Percentiles rank a stretch among this genome's conserved stretches.
These are phyloP conservation scores for Epizoanthus scotinus DNA, from an alignment of 92 coral and sea anemone genomes.

Conservation along the genomic window DNA sequence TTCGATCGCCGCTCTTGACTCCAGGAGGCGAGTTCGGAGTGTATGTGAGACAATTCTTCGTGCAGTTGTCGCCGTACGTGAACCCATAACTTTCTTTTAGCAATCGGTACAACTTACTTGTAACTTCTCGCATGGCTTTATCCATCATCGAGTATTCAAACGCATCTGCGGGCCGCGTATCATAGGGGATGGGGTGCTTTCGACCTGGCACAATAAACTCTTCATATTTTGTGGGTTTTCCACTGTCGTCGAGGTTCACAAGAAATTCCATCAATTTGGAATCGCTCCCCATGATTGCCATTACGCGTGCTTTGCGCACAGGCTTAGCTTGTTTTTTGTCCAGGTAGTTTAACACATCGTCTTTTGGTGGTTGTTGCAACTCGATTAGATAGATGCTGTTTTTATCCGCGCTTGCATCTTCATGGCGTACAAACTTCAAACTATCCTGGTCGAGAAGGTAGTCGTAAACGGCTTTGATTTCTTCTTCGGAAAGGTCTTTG, in stretches of 20 bases:
- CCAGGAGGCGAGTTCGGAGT: constrained; percentile 36
- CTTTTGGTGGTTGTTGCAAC: constrained; percentile 26
- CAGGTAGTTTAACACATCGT: constrained; percentile 2
- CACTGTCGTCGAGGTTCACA: constrained; percentile 5
- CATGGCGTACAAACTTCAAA: constrained; percentile 13
- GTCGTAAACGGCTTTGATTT: constrained; percentile 16
- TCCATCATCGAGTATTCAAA: constrained; percentile 26
- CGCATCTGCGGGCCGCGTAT: constrained; percentile 32
- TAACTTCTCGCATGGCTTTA: constrained; percentile 16
- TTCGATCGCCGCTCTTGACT: constrained; percentile 21
- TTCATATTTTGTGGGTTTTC: neutral
- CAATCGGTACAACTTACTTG: constrained; percentile 13
- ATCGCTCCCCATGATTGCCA: constrained; percentile 18
- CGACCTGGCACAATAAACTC: neutral
- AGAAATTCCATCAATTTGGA: constrained; percentile 11
- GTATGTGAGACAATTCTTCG: constrained; percentile 3
- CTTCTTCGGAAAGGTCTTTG: constrained; percentile 30
- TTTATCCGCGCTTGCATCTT: constrained; percentile 16
- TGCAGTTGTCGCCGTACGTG: constrained; percentile 30
- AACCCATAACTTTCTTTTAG: constrained; percentile 36
- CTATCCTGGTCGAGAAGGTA: neutral
- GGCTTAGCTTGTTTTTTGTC: constrained; percentile 7
- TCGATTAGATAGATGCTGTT: constrained; percentile 38
- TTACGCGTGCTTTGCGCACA: constrained; percentile 30
- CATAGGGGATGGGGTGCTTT: constrained; percentile 6